Base-by-base conservation (phyloP, 1,140 invertebrate species). In the Forficula auricularia region DNA sequence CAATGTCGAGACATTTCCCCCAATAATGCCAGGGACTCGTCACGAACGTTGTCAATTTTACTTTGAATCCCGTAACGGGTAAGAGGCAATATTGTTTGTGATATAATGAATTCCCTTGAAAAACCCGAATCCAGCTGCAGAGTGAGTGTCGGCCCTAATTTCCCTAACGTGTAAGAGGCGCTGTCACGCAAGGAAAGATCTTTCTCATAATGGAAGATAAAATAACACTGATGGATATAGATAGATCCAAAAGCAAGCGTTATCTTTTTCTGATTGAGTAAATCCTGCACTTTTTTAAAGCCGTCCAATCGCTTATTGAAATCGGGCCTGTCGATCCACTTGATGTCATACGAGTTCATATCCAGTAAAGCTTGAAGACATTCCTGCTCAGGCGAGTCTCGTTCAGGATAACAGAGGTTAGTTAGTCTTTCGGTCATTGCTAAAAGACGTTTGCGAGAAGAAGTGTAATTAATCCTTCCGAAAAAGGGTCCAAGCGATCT, bases 271-370 rank as follows among this genome's bases (percentile, higher is more conserved):
- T 56, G 55, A n/a, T 73, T 67, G 8, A 71, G 54, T 27, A 79
- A 58, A 18, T 59, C 46, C 40, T 74, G 70, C 32, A 91, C 70
- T 48, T 66, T 56, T 45, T 72, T 70, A 39, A 84, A 82, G 0
- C 79, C 71, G 40, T 79, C 72, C 10, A 94, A 58, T 49, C 92
- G 67, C 45, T 67, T 69, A 35, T 83, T 72, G 55, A 84, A 91
- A 61, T 97, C 89, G 0, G 91, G 87, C 55, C 96, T 89, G 48
- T 95, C 89, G 6, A 94, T 67, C 72, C 82, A 82, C 42, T 75
- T 72, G 15, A 67, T 63, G 61, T 95, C 82, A 67, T 74, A 94
- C 0, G 89, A 73, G 64, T 96, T 96, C 27, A 97, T 64, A 52
- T 81, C 67, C 3, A 52, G 53, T 4, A 85, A 58, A 4, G 82